A percentile compares a stretch with the other conserved stretches of the same genome.
Conservation (phyloP, 2,113 vertebrate species). For the Nyctereutes procyonoides region DNA sequence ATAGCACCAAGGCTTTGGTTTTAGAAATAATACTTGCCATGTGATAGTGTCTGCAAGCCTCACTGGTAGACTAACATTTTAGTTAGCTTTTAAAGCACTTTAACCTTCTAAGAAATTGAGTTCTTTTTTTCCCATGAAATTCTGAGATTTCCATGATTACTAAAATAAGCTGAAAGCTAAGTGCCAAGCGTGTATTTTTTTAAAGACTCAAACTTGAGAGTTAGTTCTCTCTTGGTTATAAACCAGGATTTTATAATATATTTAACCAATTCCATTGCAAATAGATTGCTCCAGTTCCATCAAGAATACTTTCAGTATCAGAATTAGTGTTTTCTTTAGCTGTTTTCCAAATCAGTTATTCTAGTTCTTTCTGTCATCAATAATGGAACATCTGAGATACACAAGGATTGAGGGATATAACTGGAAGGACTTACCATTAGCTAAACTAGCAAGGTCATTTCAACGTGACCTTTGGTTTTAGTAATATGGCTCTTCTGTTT, state of each 20-base stretch:
- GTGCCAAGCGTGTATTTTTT: constrained; percentile 60
- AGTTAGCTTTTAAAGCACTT: not conserved
- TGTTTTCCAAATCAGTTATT: not conserved
- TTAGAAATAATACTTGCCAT: not conserved
- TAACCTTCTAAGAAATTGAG: constrained; percentile 37
- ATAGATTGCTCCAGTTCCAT: not conserved
- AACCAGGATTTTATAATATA: constrained; percentile 39
- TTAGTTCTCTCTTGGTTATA: constrained; percentile 55
- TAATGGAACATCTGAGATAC: not conserved
- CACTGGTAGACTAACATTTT: not conserved
- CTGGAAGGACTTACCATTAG: not conserved
- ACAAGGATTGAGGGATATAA: not conserved
- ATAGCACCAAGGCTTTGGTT: constrained; percentile 45
- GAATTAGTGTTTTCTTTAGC: constrained; percentile 33
- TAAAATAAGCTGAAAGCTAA: constrained; percentile 52
- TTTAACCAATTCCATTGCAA: constrained; percentile 6
- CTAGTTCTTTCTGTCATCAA: not conserved
- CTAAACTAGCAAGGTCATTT: not conserved
- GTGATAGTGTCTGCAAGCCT: not conserved
- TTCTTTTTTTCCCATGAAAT: not conserved
- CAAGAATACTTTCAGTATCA: constrained; percentile 40
- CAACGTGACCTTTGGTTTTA: not conserved
- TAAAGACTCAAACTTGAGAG: constrained; percentile 36
- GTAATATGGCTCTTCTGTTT: not conserved
- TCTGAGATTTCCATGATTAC: constrained; percentile 13